Base-by-base conservation (phyloP, 1,140 invertebrate genomes). In the Bombus waltoni region DNA sequence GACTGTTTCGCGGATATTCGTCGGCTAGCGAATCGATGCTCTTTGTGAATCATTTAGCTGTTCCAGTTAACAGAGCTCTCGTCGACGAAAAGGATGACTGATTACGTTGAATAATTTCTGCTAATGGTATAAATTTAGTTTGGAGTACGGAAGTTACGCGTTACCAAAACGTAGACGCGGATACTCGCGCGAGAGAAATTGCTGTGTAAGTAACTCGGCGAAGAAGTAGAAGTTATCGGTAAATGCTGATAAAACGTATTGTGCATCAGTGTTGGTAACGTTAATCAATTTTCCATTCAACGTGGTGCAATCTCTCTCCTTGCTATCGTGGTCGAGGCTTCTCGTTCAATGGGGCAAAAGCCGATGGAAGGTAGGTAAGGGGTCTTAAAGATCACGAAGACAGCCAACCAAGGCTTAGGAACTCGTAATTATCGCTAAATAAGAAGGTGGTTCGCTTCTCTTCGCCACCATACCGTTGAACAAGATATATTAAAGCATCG, bases 401-500 rank as follows among this genome's bases (percentile, higher is more conserved):
- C 62, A 66, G 32, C 47, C 28, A 79, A 42, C 53, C 66, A 6
- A 80, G 47, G 42, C 70, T 59, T 38, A 81, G 76, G 65, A 87
- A 85, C 85, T 92, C 77, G 88, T 92, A 92, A 92, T 91, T 92
- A 92, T 91, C 85, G 85, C 47, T 87, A 91, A 92, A 92, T 91
- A 91, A 91, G 85, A 86, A 89, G 86, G 65, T 83, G 81, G 77
- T 59, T 44, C 53, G 47, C 32, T 68, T 25, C 35, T 25, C 35
- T 35, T 72, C 70, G 42, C 28, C 76, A 32, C 18, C 35, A 40
- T 72, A 22, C 25, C 47, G 25, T 6, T 47, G 3, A 68, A 79
- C 81, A 86, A 89, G 80, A 83, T 81, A 65, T 74, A 89, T 85
- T 82, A 89, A 78, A 86, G 88, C 42, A 32, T 32, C 35, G 18